These are phyloP conservation scores for Marronus borbonicus DNA, from an alignment of 2,888 invertebrate genomes.

Conservation along the genomic window DNA sequence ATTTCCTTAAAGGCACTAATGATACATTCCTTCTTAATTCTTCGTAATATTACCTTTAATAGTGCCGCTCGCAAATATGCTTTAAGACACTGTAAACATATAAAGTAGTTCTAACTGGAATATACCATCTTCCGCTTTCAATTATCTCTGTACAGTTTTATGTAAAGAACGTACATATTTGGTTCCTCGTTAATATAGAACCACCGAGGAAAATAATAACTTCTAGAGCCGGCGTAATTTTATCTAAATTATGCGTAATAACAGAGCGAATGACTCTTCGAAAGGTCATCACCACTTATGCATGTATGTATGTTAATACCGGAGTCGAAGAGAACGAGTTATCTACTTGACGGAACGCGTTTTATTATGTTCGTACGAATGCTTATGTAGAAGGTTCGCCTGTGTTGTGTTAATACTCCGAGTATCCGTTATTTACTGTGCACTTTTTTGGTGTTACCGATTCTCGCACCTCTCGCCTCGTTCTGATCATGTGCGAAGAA, in stretches of 20 bases:
- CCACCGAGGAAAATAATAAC: constrained; percentile 29
- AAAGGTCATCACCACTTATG: constrained; percentile 39
- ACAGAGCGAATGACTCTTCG: constrained; percentile 38
- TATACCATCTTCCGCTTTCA: neutral
- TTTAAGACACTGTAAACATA: too few species aligned
- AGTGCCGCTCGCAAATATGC: too few species aligned
- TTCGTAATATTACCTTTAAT: too few species aligned
- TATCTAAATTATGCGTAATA: constrained; percentile 46
- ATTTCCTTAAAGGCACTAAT: too few species aligned
- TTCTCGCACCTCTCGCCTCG: constrained; percentile 11
- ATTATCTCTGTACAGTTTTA: constrained; percentile 13
- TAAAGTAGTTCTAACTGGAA: constrained; percentile 10
- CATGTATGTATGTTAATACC: constrained; percentile 13
- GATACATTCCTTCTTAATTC: too few species aligned
- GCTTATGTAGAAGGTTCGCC: neutral
- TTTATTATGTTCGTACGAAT: constrained; percentile 15
- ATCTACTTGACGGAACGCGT: constrained; percentile 25
- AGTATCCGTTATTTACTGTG: constrained; percentile 23
- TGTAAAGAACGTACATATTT: neutral
- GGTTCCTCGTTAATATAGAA: neutral
- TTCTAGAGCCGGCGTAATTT: constrained; percentile 28
- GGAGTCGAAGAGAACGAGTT: constrained; percentile 28
- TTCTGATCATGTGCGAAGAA: constrained; percentile 7
- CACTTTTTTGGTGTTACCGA: constrained; percentile 15
- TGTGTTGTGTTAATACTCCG: constrained; percentile 14